A percentile compares a stretch with the other conserved stretches of the same genome.
Conservation (phyloP, 2,113 vertebrate species). For the Sylvilagus bachmani region DNA sequence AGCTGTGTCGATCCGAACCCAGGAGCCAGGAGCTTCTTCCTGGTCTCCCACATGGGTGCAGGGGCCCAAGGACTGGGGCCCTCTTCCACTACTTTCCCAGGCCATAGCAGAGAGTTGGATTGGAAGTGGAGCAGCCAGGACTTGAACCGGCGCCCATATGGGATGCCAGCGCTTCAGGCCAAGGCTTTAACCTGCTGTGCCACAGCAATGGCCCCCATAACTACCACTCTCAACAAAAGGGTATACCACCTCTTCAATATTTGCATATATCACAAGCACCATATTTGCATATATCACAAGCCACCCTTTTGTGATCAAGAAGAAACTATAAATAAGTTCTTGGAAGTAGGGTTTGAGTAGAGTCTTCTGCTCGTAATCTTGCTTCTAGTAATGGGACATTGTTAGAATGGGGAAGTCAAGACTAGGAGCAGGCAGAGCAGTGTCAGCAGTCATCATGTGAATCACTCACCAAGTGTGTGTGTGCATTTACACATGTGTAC, state of each 20-base stretch:
- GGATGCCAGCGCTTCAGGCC: too few relatives aligned
- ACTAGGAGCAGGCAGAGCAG: background rate
- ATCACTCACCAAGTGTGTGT: background rate
- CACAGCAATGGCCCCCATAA: too few relatives aligned
- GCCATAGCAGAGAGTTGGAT: too few relatives aligned
- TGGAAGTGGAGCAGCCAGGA: too few relatives aligned
- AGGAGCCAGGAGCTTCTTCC: too few relatives aligned
- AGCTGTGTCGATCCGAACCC: too few relatives aligned
- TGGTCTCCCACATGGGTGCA: too few relatives aligned
- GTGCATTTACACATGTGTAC: background rate
- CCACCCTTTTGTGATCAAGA: background rate
- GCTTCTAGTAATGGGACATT: background rate
- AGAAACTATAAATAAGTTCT: slow-evolving; percentile 16
- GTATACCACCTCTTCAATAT: background rate
- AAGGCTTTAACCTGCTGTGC: too few relatives aligned
- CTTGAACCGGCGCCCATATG: too few relatives aligned
- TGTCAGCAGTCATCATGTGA: background rate
- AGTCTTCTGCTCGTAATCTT: background rate
- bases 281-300: too few relatives aligned
- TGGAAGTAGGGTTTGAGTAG: background rate
- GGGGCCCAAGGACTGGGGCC: too few relatives aligned
- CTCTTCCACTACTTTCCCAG: too few relatives aligned
- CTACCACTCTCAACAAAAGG: background rate
- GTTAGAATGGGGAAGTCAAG: background rate
- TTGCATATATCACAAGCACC: background rate